Evolutionary conservation across 2,797 vertebrate genomes (phyloP).

Genomic region (Scyliorhinus canicula): DNA sequence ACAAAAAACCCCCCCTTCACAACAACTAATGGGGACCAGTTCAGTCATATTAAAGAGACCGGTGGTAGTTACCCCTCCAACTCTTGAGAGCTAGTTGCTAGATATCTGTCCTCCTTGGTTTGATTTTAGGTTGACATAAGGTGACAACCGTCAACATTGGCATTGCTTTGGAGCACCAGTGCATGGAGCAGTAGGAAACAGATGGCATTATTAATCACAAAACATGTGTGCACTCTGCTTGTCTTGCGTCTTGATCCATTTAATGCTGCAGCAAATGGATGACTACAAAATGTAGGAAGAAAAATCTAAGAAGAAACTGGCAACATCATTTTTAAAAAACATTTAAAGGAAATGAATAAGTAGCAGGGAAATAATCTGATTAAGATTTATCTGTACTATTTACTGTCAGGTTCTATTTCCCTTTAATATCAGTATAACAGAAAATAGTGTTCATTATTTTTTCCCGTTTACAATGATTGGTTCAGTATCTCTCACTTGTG

Average conservation of each 20-base stretch:
- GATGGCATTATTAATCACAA: not conserved
- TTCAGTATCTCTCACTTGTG: not conserved
- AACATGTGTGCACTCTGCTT: not conserved
- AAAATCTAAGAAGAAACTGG: not conserved
- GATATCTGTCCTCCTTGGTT: not conserved
- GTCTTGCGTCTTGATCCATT: not conserved
- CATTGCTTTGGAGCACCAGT: not conserved
- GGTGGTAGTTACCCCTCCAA: not conserved
- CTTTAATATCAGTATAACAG: not conserved
- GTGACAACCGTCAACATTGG: not conserved
- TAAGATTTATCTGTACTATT: not conserved
- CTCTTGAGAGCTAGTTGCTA: not conserved
- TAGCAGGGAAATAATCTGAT: not conserved
- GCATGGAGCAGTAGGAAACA: not conserved
- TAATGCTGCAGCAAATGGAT: not conserved
- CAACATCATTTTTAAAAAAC: no score
- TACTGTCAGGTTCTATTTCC: not conserved
- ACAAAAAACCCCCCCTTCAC: no score
- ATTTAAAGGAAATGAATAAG: not conserved
- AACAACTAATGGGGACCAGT: no score
- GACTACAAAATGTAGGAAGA: not conserved
- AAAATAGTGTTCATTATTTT: slow-evolving; percentile 1
- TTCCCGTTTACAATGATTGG: not conserved
- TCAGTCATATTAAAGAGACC: not conserved
- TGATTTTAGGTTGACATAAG: not conserved